Evolutionary conservation across 2,888 invertebrate species (phyloP).

Genomic region (Pharmacophagus antenor): DNA sequence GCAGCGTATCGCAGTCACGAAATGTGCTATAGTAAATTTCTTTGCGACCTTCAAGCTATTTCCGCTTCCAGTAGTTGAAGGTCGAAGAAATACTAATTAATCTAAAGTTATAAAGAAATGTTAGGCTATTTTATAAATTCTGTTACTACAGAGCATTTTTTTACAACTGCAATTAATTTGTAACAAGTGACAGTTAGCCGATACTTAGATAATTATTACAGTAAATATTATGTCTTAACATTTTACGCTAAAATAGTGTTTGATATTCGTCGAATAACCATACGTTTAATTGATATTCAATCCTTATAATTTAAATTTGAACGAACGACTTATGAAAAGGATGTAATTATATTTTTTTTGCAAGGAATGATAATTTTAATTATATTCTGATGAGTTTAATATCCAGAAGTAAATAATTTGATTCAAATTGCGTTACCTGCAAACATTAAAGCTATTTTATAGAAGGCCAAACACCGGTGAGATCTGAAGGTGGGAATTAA

Average conservation of each 20-base stretch:
- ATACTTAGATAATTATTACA: no score
- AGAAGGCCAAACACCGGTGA: constrained; percentile 5
- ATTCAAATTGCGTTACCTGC: constrained; percentile 14
- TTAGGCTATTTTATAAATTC: no score
- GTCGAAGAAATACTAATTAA: constrained; percentile 32
- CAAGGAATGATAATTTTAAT: constrained; percentile 2
- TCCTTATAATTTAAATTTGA: background rate
- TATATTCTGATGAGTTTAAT: constrained; percentile 8
- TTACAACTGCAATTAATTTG: no score
- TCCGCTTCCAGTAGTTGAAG: constrained; percentile 64
- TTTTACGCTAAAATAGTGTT: no score
- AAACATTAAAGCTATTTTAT: constrained; percentile 10
- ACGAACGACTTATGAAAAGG: background rate
- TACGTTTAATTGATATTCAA: constrained; percentile 1
- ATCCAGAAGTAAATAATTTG: constrained; percentile 14
- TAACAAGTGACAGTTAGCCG: no score
- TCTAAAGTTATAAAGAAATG: constrained; percentile 1
- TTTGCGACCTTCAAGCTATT: constrained; percentile 52
- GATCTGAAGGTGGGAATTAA: constrained; percentile 11
- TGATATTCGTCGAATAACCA: background rate
- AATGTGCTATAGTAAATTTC: constrained; percentile 51
- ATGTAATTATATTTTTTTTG: constrained; percentile 21
- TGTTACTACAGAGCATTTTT: no score
- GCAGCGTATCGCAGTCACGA: constrained; percentile 46
- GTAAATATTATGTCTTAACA: no score